phyloP scores from a whole-genome alignment of 1,140 invertebrate species.

The Linepithema humile region DNA sequence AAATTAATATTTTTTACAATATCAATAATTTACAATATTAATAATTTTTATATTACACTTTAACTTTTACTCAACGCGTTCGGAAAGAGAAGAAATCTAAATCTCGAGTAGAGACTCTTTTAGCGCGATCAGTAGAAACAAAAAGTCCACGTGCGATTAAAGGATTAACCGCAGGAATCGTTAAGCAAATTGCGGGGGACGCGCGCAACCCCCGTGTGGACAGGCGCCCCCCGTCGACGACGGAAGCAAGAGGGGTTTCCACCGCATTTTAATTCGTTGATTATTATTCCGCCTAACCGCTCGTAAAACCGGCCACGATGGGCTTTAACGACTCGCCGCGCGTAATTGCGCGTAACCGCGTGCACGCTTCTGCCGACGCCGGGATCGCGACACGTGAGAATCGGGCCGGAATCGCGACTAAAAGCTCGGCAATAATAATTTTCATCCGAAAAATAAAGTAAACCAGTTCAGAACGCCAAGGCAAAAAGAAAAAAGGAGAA shows the following conservation, averaged over 20 bases:
- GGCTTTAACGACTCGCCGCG: constrained; percentile 69
- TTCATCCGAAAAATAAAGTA: not conserved
- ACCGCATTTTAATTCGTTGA: constrained; percentile 65
- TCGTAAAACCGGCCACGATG: constrained; percentile 69
- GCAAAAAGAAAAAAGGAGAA: not conserved
- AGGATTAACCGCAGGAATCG: constrained; percentile 28
- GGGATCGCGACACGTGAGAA: not conserved
- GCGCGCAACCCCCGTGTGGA: not conserved
- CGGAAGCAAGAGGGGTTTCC: constrained; percentile 6
- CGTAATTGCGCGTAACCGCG: constrained; percentile 69
- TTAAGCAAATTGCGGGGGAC: constrained; percentile 43
- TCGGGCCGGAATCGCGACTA: constrained; percentile 14
- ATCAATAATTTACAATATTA: not conserved
- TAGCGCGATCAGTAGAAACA: not conserved
- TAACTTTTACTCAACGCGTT: not conserved
- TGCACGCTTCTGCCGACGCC: not conserved
- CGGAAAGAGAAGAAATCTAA: too few species aligned
- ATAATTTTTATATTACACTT: not conserved
- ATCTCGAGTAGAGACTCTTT: not conserved
- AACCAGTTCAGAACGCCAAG: not conserved
- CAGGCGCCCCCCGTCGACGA: not conserved
- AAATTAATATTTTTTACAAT: not conserved
- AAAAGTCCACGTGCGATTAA: constrained; percentile 8
- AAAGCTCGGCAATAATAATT: not conserved
- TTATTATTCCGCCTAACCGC: constrained; percentile 63